Evolutionary conservation across 2,888 invertebrate genomes (phyloP), one percentile per base, ranked within the genome.

Genomic region (Dorcus hopei): DNA sequence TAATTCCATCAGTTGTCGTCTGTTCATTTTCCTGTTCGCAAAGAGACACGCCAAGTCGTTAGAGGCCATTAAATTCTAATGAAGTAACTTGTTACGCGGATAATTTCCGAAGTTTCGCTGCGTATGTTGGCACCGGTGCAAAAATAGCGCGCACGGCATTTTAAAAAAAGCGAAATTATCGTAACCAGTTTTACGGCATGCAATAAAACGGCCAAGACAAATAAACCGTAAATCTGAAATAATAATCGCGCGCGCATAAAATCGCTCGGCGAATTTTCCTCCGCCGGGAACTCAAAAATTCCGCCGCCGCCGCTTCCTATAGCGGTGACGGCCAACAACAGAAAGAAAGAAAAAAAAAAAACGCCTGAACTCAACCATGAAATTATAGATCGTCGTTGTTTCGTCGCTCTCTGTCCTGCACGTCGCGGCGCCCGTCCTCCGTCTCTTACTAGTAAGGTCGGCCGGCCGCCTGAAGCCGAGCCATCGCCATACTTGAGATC

Each of bases 331-430:
- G 19, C 40, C 51, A 23, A 51, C 40, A 38, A 39, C 38, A 14
- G 16, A 51, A 40, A 51, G 19, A 9, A 40, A 14, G 40, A 19
- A 54, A 58, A 58, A 58, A 14, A 51, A 19, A 54, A 58, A 58
- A 58, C 54, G 54, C 50, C 43, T 45, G 49, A 49, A 50, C 45
- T 50, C 54, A 49, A 58, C 54, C 61, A 55, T 58, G 58, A 61
- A 61, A 61, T 61, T 55, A 54, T 52, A 61, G 58, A 61, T 54
- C 52, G 58, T 41, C n/a, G 16, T 16, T 38, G 14, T 1, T 4
- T 11, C 40, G 41, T 52, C 52, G 11, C 9, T 39, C 52, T 50
- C 38, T 19, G 40, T 19, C 52, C 2, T 9, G 9, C 16, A 8
- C 16, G 9, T 16, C 11, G 14, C 40, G n/a, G 38, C 52, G 52